Percentiles rank a stretch among this genome's conserved stretches.
Conservation (phyloP, 2,888 invertebrate species). For the Pyrrhia umbra region DNA sequence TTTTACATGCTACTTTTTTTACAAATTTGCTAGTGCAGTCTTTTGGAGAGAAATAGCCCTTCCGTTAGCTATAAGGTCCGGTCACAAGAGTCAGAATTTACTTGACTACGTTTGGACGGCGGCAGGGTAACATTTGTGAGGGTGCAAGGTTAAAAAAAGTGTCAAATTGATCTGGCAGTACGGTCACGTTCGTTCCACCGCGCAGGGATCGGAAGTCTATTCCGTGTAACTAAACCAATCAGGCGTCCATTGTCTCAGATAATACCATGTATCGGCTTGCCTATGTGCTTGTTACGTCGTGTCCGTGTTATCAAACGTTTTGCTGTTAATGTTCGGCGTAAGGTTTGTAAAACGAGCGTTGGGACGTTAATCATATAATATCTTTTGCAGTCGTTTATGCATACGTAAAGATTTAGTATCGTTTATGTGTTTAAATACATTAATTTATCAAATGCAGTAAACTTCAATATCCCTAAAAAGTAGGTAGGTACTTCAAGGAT, state of each 20-base stretch:
- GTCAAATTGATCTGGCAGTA: slow-evolving; percentile 78
- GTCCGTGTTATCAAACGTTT: slow-evolving; percentile 58
- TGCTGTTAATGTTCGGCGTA: slow-evolving; percentile 35
- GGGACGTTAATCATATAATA: too few species aligned
- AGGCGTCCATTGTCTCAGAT: slow-evolving; percentile 82
- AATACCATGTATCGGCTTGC: slow-evolving; percentile 73
- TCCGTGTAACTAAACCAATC: slow-evolving; percentile 88
- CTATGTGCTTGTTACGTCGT: slow-evolving; percentile 63
- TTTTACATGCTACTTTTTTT: slow-evolving; percentile 29
- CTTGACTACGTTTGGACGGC: slow-evolving; percentile 24
- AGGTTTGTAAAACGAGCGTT: slow-evolving; percentile 37
- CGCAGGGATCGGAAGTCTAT: slow-evolving; percentile 79
- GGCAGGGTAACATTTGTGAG: slow-evolving; percentile 39
- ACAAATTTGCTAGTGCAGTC: slow-evolving; percentile 28
- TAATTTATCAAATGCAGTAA: too few species aligned
- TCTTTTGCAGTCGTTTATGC: too few species aligned
- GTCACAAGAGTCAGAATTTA: slow-evolving; percentile 34
- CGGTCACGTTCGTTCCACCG: slow-evolving; percentile 78
- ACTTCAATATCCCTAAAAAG: too few species aligned
- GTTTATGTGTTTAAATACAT: too few species aligned
- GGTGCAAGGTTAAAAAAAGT: slow-evolving; percentile 73
- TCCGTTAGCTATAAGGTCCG: background rate
- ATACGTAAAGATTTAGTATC: too few species aligned
- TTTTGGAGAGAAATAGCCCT: background rate
- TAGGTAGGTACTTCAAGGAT: too few species aligned